Base-by-base conservation (phyloP, 2,113 vertebrate genomes). In the Butastur rufipennis region DNA sequence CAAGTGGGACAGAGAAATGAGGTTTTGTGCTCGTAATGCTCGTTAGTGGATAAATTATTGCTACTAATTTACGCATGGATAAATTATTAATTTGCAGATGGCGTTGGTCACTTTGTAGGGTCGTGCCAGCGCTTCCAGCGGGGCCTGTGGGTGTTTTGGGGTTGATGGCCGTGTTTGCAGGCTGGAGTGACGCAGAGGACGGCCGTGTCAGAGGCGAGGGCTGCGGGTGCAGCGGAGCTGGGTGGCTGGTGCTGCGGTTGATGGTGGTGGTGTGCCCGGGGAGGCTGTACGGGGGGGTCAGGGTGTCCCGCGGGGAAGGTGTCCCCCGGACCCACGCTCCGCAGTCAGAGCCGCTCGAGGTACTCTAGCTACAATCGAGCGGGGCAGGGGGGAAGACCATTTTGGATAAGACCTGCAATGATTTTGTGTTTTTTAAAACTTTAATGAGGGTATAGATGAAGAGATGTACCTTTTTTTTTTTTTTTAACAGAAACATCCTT, bases 291-390 rank as follows among this genome's bases (percentile, higher is more conserved):
- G 1, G 20, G 11, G 36, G 27, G 14, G 22, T 11, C 2, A 2
- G 5, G 74, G 13, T 32, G 74, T 31, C 31, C 27, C 38, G 38
- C 22, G 2, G n/a, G 77, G 42, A 17, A 31, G 3, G n/a, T 14
- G 9, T 32, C 68, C 34, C 42, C 40, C 2, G 0, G 27, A 23
- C 8, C n/a, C 0, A 1, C 27, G 21, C 16, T 22, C 45, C 0
- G 6, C n/a, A 25, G 16, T 9, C 1, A 0, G 52, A 59, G 61
- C 26, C 2, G 0, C 59, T 58, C 1, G 2, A 58, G 48, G 17
- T 48, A 8, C 31, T 58, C 15, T 0, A 45, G 22, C 27, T 67
- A 2, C 16, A 1, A 4, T 19, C 0, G 9, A 48, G 11, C 5
- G 26, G 25, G 25, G 50, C 1, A 25, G 8, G 31, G 27, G 31